phyloP scores from a whole-genome alignment of 2,113 vertebrate species.

The Petrocephalus microphthalmus region DNA sequence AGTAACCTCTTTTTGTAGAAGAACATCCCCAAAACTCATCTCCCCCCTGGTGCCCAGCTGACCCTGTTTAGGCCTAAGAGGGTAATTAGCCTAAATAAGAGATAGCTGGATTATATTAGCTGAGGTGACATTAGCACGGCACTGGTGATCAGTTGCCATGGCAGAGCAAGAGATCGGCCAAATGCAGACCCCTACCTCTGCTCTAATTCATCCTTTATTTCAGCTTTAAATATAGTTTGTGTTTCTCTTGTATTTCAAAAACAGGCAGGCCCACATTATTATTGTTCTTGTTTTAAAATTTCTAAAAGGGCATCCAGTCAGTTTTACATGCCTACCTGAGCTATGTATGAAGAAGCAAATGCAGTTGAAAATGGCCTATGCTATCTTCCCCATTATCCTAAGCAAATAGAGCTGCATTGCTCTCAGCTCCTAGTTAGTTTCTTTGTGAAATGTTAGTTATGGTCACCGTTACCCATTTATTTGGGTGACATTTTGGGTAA shows the following conservation, averaged over 20 bases:
- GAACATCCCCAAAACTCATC: neutral
- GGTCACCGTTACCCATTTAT: neutral
- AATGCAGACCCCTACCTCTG: neutral
- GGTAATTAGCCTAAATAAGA: constrained; percentile 4
- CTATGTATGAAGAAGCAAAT: neutral
- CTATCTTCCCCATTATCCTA: neutral
- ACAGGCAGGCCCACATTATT: neutral
- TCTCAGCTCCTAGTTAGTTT: neutral
- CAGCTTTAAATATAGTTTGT: neutral
- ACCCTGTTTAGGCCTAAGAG: neutral
- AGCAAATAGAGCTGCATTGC: neutral
- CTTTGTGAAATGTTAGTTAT: neutral
- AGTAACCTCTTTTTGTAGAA: neutral
- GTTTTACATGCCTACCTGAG: neutral
- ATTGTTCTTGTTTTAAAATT: neutral
- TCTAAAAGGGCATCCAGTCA: neutral
- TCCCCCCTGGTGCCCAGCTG: neutral
- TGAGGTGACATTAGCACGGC: neutral
- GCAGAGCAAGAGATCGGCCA: neutral
- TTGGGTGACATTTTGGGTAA: neutral
- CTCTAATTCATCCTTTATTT: neutral
- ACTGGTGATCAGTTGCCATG: neutral
- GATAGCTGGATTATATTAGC: neutral
- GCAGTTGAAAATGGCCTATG: neutral
- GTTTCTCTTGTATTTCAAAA: neutral